Evolutionary conservation across 2,113 vertebrate species (phyloP), one percentile per base, ranked within the genome.

Genomic region (Paramisgurnus dabryanus): DNA sequence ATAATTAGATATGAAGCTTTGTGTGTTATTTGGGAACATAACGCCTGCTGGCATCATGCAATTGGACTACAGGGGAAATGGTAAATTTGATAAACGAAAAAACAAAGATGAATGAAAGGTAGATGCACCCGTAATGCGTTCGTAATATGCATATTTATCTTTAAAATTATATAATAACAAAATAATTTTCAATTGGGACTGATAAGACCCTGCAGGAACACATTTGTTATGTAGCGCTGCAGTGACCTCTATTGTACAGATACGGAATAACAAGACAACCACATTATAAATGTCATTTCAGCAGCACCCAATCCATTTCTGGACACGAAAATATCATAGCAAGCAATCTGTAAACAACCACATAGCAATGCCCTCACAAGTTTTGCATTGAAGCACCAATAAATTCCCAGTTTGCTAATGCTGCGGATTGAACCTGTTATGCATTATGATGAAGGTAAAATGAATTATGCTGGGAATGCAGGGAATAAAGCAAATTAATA

Each of bases 41-140:
- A 58, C 57, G 4, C 50, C 17, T 41, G 15, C 39, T 58, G 53
- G 70, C n/a, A 43, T 69, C 10, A 8, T 22, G 27, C 49, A 41
- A 58, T 60, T 73, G 70, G 17, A 41, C 70, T 39, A 40, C 4
- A 43, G 34, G 50, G 53, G 15, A 41, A 49, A 70, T 7, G 17
- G 13, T 55, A 57, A 17, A 72, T 58, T 71, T 70, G 49, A 58
- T 41, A 22, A 72, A 39, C 34, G 41, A 43, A 72, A 43, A 72
- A 55, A 58, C 53, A 57, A 58, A 72, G 53, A 73, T 4, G 49
- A 53, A 70, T 70, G 27, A 34, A 50, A 34, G 68, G 50, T 70
- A 70, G 22, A 55, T 34, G 68, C 15, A 34, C 9, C 22, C 7
- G 12, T 39, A 70, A 70, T 17, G 22, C 49, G 53, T 27, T 70